Conservation (phyloP, 1,140 invertebrate genomes). For the Pseudoatta argentina region DNA sequence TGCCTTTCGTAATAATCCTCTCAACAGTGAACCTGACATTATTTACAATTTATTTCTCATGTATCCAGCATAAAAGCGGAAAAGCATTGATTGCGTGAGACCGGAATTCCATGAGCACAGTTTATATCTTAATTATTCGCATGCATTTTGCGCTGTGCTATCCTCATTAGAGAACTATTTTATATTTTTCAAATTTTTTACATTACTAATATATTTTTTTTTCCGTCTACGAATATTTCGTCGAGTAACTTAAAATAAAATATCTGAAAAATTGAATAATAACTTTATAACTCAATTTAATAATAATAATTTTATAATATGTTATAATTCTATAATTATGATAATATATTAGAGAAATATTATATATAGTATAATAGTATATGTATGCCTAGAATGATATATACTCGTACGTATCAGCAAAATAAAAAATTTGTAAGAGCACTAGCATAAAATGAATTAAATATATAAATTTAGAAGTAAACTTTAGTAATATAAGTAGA, state of each 20-base stretch:
- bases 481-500: neutral
- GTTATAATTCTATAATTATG: neutral
- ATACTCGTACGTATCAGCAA: neutral
- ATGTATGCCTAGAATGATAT: neutral
- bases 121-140: constrained; percentile 31
- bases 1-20: constrained; percentile 72
- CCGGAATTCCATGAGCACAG: neutral
- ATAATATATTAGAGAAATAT: neutral
- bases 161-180: neutral
- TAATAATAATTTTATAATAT: constrained; percentile 8
- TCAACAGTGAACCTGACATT: constrained; percentile 76
- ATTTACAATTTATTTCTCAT: constrained; percentile 68
- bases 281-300: neutral
- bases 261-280: neutral
- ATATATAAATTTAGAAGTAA: constrained; percentile 19
- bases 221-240: neutral
- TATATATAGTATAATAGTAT: neutral
- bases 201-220: neutral
- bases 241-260: neutral
- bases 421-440: constrained; percentile 8
- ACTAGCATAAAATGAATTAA: constrained; percentile 6
- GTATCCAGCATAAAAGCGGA: constrained; percentile 14
- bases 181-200: constrained; percentile 3
- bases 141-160: neutral
- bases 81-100: constrained; percentile 48